Evolutionary conservation across 1,140 invertebrate genomes (phyloP).

Genomic region (Apis florea): DNA sequence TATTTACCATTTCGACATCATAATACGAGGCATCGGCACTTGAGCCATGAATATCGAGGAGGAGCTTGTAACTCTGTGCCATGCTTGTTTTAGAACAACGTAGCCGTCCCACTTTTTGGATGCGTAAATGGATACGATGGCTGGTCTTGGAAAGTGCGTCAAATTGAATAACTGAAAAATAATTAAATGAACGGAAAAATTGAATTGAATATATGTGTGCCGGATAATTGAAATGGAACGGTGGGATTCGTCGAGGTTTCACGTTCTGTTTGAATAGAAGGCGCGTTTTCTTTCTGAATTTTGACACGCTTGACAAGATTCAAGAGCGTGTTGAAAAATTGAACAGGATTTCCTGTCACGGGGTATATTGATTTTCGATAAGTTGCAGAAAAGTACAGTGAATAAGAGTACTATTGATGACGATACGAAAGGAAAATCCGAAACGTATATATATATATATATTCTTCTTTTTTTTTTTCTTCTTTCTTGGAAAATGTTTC

Average conservation of each 20-base stretch:
- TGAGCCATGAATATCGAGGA: background rate
- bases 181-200: background rate
- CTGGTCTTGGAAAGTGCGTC: background rate
- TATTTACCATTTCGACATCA: conserved; percentile 30
- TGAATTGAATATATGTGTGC: background rate
- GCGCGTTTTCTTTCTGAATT: background rate
- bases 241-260: background rate
- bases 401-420: no score
- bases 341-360: no score
- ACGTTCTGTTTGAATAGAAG: background rate
- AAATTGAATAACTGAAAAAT: background rate
- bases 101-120: conserved; percentile 2
- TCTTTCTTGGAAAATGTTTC: no score
- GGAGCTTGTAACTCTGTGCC: background rate
- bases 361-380: no score
- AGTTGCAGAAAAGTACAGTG: no score
- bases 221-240: background rate
- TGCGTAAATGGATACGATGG: background rate
- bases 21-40: background rate
- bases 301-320: no score
- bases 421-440: no score
- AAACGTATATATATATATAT: no score
- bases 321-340: no score
- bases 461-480: no score
- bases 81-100: background rate